Base-by-base conservation (phyloP, 2,113 vertebrate genomes). In the Fulmarus glacialis region DNA sequence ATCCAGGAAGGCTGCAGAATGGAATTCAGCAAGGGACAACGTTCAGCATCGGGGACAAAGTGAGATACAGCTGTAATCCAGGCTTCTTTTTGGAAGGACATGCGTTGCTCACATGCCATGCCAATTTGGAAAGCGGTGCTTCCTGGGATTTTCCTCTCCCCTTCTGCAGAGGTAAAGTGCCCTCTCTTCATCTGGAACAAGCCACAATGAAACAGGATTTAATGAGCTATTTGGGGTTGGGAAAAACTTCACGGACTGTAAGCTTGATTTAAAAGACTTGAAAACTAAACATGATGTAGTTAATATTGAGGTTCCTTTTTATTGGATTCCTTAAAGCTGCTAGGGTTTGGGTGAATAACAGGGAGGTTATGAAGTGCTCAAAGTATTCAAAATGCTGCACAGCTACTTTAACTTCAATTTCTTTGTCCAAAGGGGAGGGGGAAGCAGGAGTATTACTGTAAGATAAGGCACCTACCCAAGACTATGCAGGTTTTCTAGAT, bases 141-240 rank as follows among this genome's bases (percentile, higher is more conserved):
- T 99, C 99, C 47, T 99, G 99, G 99, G 99, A 99, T 95, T 99
- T 99, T 71, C 99, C 99, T 3, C 98, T 99, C 38, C 99, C 99
- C 24, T 99, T 99, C 98, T 99, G 99, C 98, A 98, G 99, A 99
- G 99, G 99, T 99, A 97, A 93, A 92, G 66, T 63, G 42, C 4
- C 47, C 40, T 52, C 47, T 50, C 38, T 40, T 47, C 9, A 1
- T 8, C 53, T 29, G 38, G 16, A 67, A 22, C 20, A 7, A 22
- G 29, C 21, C 55, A 8, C 21, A 8, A 0, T 15, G 56, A 38
- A 50, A 20, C 3, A 2, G 90, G 53, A 2, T 73, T 82, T 58
- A 30, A 53, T 4, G 78, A 9, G 77, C 8, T 45, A 0, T 20
- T 21, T 36, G 66, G 62, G 73, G 53, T 11, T 62, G 70, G 74